Conservation (phyloP, 2,888 invertebrate species). For the Sesamia inferens region DNA sequence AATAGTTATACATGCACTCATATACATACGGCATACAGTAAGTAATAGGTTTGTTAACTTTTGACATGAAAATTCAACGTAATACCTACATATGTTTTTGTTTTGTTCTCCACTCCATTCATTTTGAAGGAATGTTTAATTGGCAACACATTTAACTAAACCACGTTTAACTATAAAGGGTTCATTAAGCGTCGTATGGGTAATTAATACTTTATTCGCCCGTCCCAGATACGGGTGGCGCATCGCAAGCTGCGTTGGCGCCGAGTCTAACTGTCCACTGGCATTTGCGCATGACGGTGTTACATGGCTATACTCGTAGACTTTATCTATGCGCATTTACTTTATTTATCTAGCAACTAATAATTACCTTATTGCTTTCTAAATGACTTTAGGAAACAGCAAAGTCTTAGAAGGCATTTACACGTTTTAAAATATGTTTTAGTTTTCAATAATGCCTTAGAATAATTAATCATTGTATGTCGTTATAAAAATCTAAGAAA, state of each 20-base stretch:
- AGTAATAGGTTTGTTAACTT: background rate
- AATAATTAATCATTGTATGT: slow-evolving; percentile 19
- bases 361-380: slow-evolving; percentile 42
- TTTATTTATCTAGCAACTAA: slow-evolving; percentile 57
- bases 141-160: too few relatives aligned
- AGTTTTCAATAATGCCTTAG: slow-evolving; percentile 33
- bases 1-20: background rate
- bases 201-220: slow-evolving; percentile 87
- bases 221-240: slow-evolving; percentile 86
- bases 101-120: slow-evolving; percentile 11
- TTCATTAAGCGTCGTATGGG: slow-evolving; percentile 80
- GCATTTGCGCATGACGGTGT: slow-evolving; percentile 79
- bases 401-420: background rate
- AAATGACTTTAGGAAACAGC: slow-evolving; percentile 22
- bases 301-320: slow-evolving; percentile 67
- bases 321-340: slow-evolving; percentile 59
- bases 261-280: slow-evolving; percentile 87
- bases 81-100: background rate
- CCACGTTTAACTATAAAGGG: slow-evolving; percentile 70
- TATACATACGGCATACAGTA: too few relatives aligned
- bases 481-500: slow-evolving; percentile 46
- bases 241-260: slow-evolving; percentile 86
- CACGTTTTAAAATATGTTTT: slow-evolving; percentile 5
- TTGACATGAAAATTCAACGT: background rate
- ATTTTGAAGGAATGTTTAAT: slow-evolving; percentile 53